phyloP scores from a whole-genome alignment of 1,140 invertebrate genomes.

The Cyclargus thomasi region DNA sequence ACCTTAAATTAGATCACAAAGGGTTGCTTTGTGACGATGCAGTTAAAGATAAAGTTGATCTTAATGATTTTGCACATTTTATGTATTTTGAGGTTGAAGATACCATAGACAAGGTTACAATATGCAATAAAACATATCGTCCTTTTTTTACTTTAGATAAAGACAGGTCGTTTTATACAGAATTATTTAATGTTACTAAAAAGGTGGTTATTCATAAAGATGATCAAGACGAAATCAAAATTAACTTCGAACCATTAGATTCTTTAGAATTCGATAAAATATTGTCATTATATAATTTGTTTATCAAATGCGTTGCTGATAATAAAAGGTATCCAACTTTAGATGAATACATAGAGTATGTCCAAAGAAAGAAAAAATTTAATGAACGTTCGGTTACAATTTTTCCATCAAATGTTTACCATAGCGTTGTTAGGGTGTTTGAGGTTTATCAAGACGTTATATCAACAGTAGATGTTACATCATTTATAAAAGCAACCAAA shows the following conservation, averaged over 20 bases:
- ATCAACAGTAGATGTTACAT: conserved; percentile 22
- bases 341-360: conserved; percentile 31
- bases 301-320: conserved; percentile 29
- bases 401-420: conserved; percentile 26
- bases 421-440: conserved; percentile 16
- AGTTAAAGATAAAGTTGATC: conserved; percentile 27
- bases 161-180: conserved; percentile 32
- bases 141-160: conserved; percentile 29
- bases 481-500: conserved; percentile 27
- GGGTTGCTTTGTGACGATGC: conserved; percentile 27
- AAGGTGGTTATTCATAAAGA: conserved; percentile 32
- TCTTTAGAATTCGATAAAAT: conserved; percentile 29
- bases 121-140: conserved; percentile 33
- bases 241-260: conserved; percentile 26
- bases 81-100: conserved; percentile 22
- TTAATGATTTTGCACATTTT: conserved; percentile 32
- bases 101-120: conserved; percentile 17
- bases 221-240: conserved; percentile 29
- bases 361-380: conserved; percentile 30
- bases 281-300: conserved; percentile 33
- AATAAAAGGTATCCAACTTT: conserved; percentile 30
- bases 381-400: conserved; percentile 26
- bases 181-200: conserved; percentile 26
- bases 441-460: conserved; percentile 27
- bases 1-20: conserved; percentile 35